A percentile compares a stretch with the other conserved stretches of the same genome.
phyloP scores from a whole-genome alignment of 2,113 vertebrate genomes.

The Apodemus sylvaticus region DNA sequence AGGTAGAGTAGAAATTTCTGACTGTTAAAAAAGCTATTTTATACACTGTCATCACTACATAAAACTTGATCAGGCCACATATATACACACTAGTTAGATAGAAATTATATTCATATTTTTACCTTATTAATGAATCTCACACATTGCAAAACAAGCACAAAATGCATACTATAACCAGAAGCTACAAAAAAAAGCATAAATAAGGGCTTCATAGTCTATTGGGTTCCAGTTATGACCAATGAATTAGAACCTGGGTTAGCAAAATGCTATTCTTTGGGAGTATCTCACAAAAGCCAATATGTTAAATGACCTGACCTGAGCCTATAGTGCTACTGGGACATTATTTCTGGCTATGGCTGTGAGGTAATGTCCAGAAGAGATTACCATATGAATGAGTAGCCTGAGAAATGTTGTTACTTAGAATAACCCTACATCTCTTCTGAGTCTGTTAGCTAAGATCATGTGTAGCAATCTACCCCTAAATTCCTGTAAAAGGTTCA shows the following conservation, averaged over 20 bases:
- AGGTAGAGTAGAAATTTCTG: not conserved
- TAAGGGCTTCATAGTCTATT: not conserved
- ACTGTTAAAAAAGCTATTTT: not conserved
- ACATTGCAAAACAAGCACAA: conserved; percentile 11
- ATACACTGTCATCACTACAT: not conserved
- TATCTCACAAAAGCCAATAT: not conserved
- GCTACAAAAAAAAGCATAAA: not conserved
- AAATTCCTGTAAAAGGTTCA: too few species aligned
- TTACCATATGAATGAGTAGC: not conserved
- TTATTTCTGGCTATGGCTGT: not conserved
- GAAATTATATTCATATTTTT: not conserved
- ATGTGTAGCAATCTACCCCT: not conserved
- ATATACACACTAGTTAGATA: not conserved
- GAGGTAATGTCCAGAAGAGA: not conserved
- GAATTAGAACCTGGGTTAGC: not conserved
- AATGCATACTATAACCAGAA: not conserved
- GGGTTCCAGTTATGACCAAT: not conserved
- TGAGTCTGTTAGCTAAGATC: not conserved
- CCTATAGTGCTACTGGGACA: not conserved
- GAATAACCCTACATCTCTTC: not conserved
- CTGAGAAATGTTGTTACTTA: not conserved
- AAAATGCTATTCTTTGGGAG: not conserved
- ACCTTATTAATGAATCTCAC: not conserved
- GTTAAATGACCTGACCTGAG: not conserved
- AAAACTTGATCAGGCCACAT: not conserved